Conservation (phyloP, 2,113 vertebrate genomes). For the Heliornis fulica region DNA sequence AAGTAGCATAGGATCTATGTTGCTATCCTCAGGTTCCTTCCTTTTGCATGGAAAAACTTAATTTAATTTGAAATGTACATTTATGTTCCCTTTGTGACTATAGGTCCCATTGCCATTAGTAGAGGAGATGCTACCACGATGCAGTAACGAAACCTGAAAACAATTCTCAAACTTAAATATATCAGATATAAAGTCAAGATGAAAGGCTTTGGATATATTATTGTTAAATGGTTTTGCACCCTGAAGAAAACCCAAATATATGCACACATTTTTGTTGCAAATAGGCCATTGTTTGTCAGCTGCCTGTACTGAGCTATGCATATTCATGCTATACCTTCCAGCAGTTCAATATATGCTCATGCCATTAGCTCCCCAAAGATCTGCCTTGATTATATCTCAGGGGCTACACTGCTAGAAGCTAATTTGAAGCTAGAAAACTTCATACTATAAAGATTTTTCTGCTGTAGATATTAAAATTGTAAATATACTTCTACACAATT, state of each 20-base stretch:
- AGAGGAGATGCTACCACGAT: not conserved
- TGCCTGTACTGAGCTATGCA: not conserved
- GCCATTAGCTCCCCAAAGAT: not conserved
- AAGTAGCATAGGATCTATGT: not conserved
- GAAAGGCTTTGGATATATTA: not conserved
- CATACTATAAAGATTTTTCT: not conserved
- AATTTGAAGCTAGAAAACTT: not conserved
- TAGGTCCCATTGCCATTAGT: not conserved
- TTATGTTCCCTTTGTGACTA: not conserved
- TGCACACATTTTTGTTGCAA: not conserved
- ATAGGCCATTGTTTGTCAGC: not conserved
- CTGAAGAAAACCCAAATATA: not conserved
- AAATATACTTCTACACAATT: not conserved
- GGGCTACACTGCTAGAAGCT: not conserved
- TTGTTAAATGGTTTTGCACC: not conserved
- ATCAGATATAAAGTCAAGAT: not conserved
- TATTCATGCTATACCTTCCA: not conserved
- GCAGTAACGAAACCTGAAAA: not conserved
- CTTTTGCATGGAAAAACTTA: not conserved
- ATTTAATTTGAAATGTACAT: not conserved
- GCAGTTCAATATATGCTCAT: not conserved
- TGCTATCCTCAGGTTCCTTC: not conserved
- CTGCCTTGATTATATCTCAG: accelerated
- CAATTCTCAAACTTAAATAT: not conserved
- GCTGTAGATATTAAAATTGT: not conserved